Conservation (phyloP, 2,888 invertebrate genomes). For the Micoletzkya japonica region DNA sequence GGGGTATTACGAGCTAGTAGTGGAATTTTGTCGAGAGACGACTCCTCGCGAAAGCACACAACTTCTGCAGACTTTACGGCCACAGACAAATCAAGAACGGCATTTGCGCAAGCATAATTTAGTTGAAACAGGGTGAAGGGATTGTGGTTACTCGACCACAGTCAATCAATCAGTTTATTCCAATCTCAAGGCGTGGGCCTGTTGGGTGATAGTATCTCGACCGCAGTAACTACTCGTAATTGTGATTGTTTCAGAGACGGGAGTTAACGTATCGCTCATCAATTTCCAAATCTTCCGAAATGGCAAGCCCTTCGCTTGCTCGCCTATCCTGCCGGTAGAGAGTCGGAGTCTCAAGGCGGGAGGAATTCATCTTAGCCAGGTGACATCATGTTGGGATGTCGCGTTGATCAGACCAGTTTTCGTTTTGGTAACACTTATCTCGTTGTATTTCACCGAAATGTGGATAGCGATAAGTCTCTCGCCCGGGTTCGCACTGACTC, state of each 20-base stretch:
- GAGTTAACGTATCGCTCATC: constrained; percentile 36
- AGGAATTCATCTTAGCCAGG: constrained; percentile 37
- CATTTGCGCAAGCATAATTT: too few species aligned
- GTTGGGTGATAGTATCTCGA: too few species aligned
- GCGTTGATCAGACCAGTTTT: background rate
- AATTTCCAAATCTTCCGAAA: constrained; percentile 40
- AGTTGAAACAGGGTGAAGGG: too few species aligned
- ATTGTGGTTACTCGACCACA: too few species aligned
- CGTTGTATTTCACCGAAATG: background rate
- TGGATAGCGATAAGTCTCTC: background rate
- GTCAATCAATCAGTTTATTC: too few species aligned
- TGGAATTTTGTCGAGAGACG: too few species aligned
- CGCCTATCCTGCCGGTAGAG: constrained; percentile 40
- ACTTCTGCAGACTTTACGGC: too few species aligned
- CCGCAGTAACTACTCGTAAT: too few species aligned
- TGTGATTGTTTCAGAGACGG: constrained; percentile 17
- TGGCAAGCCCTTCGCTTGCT: constrained; percentile 42
- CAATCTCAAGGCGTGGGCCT: too few species aligned
- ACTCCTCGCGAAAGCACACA: too few species aligned
- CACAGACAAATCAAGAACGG: too few species aligned
- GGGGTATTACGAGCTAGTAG: too few species aligned
- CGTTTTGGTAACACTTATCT: background rate
- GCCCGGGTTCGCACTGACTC: background rate
- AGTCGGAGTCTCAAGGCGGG: constrained; percentile 39
- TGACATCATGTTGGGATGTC: constrained; percentile 9